Base-by-base conservation (phyloP, 35 echinoderm and acorn worm species). In the Heliocidaris erythrogramma region DNA sequence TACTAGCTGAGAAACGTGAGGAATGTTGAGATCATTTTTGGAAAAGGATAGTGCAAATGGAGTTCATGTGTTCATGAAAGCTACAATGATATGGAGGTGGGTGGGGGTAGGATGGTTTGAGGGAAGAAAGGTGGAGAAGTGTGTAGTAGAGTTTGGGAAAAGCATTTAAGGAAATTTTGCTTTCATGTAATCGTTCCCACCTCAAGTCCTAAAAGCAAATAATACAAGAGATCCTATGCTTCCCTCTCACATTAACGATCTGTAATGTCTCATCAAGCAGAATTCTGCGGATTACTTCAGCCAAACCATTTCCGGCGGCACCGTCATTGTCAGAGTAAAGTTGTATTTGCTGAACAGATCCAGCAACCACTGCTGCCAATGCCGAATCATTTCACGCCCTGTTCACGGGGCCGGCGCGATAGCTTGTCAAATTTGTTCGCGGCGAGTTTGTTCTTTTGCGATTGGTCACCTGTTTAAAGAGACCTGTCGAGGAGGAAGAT, bases 391-490 rank as follows among this genome's bases (percentile, higher is more conserved):
- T 78, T 78, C 65, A 78, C 65, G 65, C 65, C 27, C 65, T n/a
- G 65, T 78, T 78, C 65, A 78, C 65, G 65, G 65, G n/a, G 6
- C 18, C 65, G 65, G 65, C 65, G 65, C 65, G 18, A 78, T 78
- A 24, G 65, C 65, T 78, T 78, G 65, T 78, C 65, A 78, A 78
- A 78, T 78, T 78, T 78, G 65, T 78, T 78, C 65, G 65, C 65
- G 65, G 65, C 65, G 18, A 78, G 65, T 78, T 78, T 78, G 65
- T 78, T 78, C 65, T 78, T 78, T 21, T 78, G 65, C 65, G 7
- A 78, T 78, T 78, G 65, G 65, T 78, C 65, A 78, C 65, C 65
- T 78, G 65, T 78, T 78, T 78, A 78, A 78, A 78, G 65, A 78
- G 18, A 78, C 65, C 27, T 5, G 35, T n/a, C 65, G 65, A 78